phyloP scores from a whole-genome alignment of 2,888 invertebrate species.

The Nomada hirtipes region DNA sequence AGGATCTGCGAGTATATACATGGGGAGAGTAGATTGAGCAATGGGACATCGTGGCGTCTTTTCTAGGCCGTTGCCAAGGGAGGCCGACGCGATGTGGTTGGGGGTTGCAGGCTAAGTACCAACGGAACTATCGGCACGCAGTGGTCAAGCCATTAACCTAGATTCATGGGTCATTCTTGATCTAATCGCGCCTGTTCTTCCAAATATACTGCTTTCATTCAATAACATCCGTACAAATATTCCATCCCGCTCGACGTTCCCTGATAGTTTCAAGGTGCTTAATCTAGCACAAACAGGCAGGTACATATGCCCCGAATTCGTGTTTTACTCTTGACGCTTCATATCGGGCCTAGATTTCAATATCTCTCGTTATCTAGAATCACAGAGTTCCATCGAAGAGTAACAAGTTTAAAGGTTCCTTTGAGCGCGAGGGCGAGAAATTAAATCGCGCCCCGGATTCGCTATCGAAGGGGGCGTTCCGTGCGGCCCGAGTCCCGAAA shows the following conservation, averaged over 20 bases:
- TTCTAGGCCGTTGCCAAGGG: conserved; percentile 73
- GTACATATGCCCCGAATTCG: background rate
- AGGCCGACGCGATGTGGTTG: conserved; percentile 30
- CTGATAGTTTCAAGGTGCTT: no score
- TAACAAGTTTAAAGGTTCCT: background rate
- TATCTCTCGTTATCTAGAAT: background rate
- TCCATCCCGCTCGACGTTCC: background rate
- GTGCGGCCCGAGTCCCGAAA: conserved; percentile 7
- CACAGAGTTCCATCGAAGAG: background rate
- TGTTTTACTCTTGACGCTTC: no score
- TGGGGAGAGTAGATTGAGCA: conserved; percentile 56
- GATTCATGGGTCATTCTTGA: conserved; percentile 51
- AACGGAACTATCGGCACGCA: conserved; percentile 43
- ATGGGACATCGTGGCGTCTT: conserved; percentile 75
- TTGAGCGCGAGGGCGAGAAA: background rate
- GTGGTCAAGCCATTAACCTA: conserved; percentile 67
- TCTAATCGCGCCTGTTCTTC: conserved; percentile 33
- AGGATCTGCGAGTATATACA: conserved; percentile 15
- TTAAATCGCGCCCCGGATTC: background rate
- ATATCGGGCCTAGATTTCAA: background rate
- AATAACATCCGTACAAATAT: background rate
- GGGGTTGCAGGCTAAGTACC: conserved; percentile 60
- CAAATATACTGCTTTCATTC: background rate
- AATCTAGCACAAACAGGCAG: no score
- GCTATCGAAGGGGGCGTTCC: conserved; percentile 29